Evolutionary conservation across 2,888 invertebrate genomes (phyloP), one percentile per base, ranked within the genome.

Genomic region (Caenorhabditis uteleia): DNA sequence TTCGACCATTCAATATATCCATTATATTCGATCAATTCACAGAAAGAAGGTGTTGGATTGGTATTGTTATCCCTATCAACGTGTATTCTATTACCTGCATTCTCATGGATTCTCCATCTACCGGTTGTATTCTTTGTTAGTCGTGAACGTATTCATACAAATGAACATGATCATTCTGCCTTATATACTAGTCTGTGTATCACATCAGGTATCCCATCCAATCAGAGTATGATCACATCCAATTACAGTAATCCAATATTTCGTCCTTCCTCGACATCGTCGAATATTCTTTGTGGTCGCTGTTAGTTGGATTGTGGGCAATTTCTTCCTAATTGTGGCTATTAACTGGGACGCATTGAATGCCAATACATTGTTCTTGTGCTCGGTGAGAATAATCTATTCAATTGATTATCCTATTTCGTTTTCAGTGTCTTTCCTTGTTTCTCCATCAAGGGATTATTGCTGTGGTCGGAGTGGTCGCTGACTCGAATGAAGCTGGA

Each of bases 221-320:
- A 8, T n/a, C 21, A 36, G 39, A 39, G 7, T 49, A n/a, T 18
- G 46, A 48, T 45, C 12, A 18, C 2, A 40, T 10, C 2, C 16
- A 14, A n/a, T 39, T 61, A 57, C 48, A 74, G 70, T 70, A 45
- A 62, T 73, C 21, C 82, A 81, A 56, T 79, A 77, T 55, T 80
- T 82, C 60, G 70, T 82, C 18, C 61, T 82, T 16, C 81, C 81
- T 5, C 71, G 81, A 26, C 77, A 79, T 49, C 67, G 81, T n/a
- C 72, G 82, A n/a, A 46, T 80, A 26, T 81, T 81, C 60, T 68
- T 79, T 38, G 45, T 74, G 5, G 60, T 79, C 16, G 74, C 78
- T 8, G 43, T 79, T 20, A 43, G 49, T 23, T 81, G 79, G 71
- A 78, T 74, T 39, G 47, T 77, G 14, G 48, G 74, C 56, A 82